Evolutionary conservation across 2,888 invertebrate species (phyloP).

Genomic region (Ichneumon xanthorius): DNA sequence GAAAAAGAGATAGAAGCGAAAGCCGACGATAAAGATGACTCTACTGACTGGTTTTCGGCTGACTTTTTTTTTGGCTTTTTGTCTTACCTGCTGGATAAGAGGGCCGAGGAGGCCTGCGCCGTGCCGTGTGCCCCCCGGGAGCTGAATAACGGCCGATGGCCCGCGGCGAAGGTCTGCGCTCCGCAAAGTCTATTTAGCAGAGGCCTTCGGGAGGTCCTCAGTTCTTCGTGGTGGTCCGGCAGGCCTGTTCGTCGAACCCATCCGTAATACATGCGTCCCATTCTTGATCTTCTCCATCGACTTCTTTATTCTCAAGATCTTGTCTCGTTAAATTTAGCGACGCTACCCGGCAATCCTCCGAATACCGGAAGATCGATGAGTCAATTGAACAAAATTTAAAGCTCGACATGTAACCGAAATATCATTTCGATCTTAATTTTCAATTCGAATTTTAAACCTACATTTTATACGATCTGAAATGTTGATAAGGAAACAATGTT

Average conservation of each 20-base stretch:
- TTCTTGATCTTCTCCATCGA: slow-evolving; percentile 20
- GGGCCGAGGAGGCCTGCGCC: slow-evolving; percentile 14
- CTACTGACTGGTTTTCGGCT: slow-evolving; percentile 54
- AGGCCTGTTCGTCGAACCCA: slow-evolving; percentile 46
- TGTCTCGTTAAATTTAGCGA: slow-evolving; percentile 6
- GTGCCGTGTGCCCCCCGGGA: slow-evolving; percentile 26
- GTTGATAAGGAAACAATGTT: no score
- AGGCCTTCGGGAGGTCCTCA: slow-evolving; percentile 31
- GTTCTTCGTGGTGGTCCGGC: slow-evolving; percentile 51
- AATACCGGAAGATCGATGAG: slow-evolving; percentile 47
- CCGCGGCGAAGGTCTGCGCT: slow-evolving; percentile 48
- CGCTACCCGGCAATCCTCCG: background rate
- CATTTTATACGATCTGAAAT: no score
- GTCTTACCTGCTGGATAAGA: slow-evolving; percentile 56
- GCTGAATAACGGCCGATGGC: slow-evolving; percentile 52
- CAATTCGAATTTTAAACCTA: no score
- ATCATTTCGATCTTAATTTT: background rate
- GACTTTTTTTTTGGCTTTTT: slow-evolving; percentile 57
- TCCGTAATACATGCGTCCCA: slow-evolving; percentile 42
- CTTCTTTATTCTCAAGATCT: slow-evolving; percentile 20
- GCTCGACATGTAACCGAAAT: background rate
- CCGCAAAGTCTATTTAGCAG: slow-evolving; percentile 30
- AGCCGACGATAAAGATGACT: slow-evolving; percentile 38
- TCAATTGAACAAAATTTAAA: background rate
- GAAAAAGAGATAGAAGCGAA: background rate